Evolutionary conservation across 2,113 vertebrate species (phyloP).

Genomic region (Acanthochromis polyacanthus): DNA sequence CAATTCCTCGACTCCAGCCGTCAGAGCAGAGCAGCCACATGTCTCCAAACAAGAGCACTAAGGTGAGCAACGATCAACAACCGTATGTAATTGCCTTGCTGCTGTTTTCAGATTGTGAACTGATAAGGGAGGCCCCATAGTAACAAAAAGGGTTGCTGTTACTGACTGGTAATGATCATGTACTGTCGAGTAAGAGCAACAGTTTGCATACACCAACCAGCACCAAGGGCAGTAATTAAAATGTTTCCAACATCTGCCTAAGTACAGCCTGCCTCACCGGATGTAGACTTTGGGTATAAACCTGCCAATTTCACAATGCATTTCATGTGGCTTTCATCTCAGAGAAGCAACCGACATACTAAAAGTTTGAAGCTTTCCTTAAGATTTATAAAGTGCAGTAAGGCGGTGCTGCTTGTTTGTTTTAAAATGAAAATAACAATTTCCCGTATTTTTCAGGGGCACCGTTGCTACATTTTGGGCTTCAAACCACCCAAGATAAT

Average conservation of each 20-base stretch:
- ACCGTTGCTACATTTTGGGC: no score
- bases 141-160: background rate
- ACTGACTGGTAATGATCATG: background rate
- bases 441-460: no score
- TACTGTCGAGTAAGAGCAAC: background rate
- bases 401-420: no score
- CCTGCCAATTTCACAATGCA: no score
- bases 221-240: background rate
- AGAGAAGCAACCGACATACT: no score
- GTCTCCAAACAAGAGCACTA: conserved; percentile 92
- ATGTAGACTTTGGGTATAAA: no score
- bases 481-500: no score
- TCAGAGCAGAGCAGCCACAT: conserved; percentile 90
- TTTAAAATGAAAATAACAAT: no score
- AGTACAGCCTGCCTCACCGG: no score
- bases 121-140: conserved; percentile 7
- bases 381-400: no score
- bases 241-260: background rate
- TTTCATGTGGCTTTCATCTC: no score
- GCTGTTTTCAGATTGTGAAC: background rate
- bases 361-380: no score
- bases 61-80: conserved; percentile 84
- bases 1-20: conserved; percentile 88
- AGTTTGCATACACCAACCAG: background rate
- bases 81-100: background rate